Percentiles rank a stretch among this genome's conserved stretches.
Evolutionary conservation across 2,113 vertebrate genomes (phyloP).

Genomic region (western clawed frog (Xenopus tropicalis)): DNA sequence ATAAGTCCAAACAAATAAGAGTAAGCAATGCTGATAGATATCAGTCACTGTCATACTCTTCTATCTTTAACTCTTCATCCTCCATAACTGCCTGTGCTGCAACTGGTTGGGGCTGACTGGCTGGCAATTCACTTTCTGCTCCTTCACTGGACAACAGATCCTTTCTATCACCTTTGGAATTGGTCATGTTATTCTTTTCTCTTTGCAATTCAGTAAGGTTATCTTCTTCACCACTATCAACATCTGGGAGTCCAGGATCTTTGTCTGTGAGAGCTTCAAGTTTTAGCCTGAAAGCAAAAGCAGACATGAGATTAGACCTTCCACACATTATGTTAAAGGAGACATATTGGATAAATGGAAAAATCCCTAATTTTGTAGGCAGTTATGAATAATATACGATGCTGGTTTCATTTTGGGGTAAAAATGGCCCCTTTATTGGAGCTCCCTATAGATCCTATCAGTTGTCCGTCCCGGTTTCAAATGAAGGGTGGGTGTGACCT

Average conservation of each 20-base stretch:
- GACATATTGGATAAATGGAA: too few species aligned
- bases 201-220: background rate
- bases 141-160: slow-evolving; percentile 58
- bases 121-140: slow-evolving; percentile 61
- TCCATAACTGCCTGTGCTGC: slow-evolving; percentile 62
- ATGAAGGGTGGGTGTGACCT: too few species aligned
- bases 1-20: background rate
- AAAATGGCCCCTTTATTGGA: too few species aligned
- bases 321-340: too few species aligned
- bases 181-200: background rate
- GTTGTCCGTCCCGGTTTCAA: too few species aligned
- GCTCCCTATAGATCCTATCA: too few species aligned
- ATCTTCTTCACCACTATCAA: slow-evolving; percentile 58
- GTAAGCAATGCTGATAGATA: background rate
- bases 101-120: slow-evolving; percentile 79
- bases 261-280: slow-evolving; percentile 82
- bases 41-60: slow-evolving; percentile 82
- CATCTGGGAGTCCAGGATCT: slow-evolving; percentile 67
- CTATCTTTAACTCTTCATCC: slow-evolving; percentile 76
- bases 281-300: slow-evolving; percentile 65
- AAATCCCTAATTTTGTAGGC: too few species aligned
- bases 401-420: too few species aligned
- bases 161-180: background rate
- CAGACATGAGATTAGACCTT: slow-evolving; percentile 10
- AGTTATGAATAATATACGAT: too few species aligned